These are phyloP conservation scores for Sinelater perroti DNA, from an alignment of 2,888 invertebrate genomes.

Conservation along the genomic window DNA sequence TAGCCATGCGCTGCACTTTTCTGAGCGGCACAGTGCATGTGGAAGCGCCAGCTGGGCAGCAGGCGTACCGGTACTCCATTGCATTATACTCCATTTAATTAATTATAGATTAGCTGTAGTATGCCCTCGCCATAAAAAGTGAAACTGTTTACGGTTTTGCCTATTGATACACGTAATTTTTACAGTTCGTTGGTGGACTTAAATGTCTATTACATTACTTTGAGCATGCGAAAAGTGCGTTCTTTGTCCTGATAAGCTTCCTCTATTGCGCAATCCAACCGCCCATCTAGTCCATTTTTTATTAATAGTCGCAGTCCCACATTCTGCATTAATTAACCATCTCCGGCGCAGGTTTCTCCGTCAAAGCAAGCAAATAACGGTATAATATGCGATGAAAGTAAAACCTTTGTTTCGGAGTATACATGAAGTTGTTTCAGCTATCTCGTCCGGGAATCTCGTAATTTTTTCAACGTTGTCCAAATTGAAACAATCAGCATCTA, in stretches of 20 bases:
- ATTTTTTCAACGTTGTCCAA: too few species aligned
- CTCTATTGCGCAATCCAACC: conserved; percentile 22
- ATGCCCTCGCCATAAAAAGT: conserved; percentile 25
- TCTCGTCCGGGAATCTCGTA: too few species aligned
- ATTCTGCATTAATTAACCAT: too few species aligned
- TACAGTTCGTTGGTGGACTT: conserved; percentile 22
- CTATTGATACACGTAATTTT: conserved; percentile 28
- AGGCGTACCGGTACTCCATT: conserved; percentile 13
- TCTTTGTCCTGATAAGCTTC: neutral
- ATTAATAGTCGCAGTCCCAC: too few species aligned
- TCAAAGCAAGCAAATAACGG: too few species aligned
- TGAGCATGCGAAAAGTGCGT: conserved; percentile 14
- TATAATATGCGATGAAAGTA: too few species aligned
- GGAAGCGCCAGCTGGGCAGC: conserved; percentile 1
- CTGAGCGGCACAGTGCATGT: conserved; percentile 5
- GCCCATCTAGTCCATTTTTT: too few species aligned
- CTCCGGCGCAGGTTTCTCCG: too few species aligned
- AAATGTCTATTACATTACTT: conserved; percentile 2
- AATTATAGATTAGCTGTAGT: conserved; percentile 32
- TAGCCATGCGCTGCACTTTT: conserved; percentile 19
- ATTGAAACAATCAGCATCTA: too few species aligned
- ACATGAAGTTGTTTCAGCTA: too few species aligned
- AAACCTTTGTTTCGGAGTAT: too few species aligned
- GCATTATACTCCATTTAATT: conserved; percentile 26
- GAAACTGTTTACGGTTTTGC: conserved; percentile 34